phyloP scores from a whole-genome alignment of 2,797 vertebrate genomes.

The Semotilus atromaculatus region DNA sequence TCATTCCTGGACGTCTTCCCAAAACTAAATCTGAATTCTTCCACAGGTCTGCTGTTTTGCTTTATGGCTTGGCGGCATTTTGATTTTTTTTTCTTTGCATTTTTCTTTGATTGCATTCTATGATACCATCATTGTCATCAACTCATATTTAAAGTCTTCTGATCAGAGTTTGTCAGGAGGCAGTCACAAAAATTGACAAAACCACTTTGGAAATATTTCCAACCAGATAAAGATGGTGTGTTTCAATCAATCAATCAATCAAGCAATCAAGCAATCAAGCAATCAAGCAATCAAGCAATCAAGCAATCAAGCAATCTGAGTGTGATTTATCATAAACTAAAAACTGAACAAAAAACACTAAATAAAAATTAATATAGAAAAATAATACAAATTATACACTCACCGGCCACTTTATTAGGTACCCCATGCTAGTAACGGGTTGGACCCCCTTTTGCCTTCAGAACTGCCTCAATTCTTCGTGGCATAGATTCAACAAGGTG shows the following conservation, averaged over 20 bases:
- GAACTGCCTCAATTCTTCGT: no score
- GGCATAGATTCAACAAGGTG: no score
- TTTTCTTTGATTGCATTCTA: conserved; percentile 46
- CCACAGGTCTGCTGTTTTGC: conserved; percentile 30
- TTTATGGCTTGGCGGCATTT: conserved; percentile 40
- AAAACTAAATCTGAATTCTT: conserved; percentile 50
- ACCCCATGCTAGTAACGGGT: no score
- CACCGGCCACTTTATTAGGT: no score
- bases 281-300: no score
- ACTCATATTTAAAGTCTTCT: not conserved
- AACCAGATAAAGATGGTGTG: not conserved
- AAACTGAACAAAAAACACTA: not conserved
- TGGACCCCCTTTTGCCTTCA: no score
- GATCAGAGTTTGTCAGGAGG: conserved; percentile 1
- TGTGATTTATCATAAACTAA: not conserved
- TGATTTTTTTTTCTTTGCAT: conserved; percentile 34
- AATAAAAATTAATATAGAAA: not conserved
- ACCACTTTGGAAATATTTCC: not conserved
- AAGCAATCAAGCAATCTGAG: no score
- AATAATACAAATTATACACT: no score
- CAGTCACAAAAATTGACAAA: not conserved
- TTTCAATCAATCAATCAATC: not conserved
- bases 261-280: not conserved
- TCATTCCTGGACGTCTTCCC: conserved; percentile 59
- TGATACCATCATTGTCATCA: conserved; percentile 13